Evolutionary conservation across 2,888 invertebrate species (phyloP).

Genomic region (Crossocerus cetratus): DNA sequence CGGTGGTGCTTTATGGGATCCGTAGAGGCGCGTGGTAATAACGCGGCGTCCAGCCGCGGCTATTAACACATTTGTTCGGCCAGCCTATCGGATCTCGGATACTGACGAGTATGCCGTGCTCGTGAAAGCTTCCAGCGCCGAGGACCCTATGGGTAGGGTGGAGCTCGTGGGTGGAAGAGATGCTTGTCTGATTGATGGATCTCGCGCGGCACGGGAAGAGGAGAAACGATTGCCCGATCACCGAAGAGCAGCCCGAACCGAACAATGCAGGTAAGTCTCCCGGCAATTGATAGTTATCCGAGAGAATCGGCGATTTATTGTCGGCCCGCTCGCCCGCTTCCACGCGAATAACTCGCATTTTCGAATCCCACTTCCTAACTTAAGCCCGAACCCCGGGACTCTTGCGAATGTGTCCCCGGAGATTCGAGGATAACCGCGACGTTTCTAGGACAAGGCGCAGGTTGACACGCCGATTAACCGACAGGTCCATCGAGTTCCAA

Average conservation of each 20-base stretch:
- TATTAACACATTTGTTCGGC: conserved; percentile 66
- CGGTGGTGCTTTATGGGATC: conserved; percentile 42
- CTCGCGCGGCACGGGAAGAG: conserved; percentile 17
- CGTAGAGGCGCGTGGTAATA: conserved; percentile 55
- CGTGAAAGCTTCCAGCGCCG: background rate
- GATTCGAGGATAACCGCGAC: too few species aligned
- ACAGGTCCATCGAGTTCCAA: conserved; percentile 38
- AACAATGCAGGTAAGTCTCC: conserved; percentile 1
- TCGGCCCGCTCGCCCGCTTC: too few species aligned
- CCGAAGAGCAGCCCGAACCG: conserved; percentile 1
- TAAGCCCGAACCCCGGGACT: too few species aligned
- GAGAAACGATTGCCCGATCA: conserved; percentile 38
- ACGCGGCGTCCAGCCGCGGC: conserved; percentile 50
- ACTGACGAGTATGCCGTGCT: conserved; percentile 27
- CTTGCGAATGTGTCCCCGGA: too few species aligned
- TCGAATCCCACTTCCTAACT: too few species aligned
- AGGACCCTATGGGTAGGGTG: background rate
- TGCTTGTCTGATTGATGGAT: conserved; percentile 37
- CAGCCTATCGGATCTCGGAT: conserved; percentile 55
- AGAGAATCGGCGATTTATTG: background rate
- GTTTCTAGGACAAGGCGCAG: too few species aligned
- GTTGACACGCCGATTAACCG: conserved; percentile 36
- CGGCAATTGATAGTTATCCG: background rate
- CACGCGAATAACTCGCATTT: too few species aligned
- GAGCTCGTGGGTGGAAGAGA: conserved; percentile 52